Base-by-base conservation (phyloP, 2,113 vertebrate genomes). In the Antechinus stuartii region DNA sequence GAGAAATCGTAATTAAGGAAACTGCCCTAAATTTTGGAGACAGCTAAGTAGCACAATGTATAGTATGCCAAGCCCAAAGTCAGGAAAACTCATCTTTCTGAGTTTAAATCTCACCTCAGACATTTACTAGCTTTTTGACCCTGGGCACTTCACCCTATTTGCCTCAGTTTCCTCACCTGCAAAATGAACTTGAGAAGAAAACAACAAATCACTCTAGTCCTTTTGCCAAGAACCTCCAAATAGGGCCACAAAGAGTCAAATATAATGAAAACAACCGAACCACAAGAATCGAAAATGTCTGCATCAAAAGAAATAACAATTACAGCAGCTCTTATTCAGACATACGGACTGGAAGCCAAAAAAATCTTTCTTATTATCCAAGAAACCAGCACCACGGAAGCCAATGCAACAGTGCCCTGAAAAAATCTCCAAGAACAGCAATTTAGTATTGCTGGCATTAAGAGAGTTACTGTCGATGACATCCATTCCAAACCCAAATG, bases 391-490 rank as follows among this genome's bases (percentile, higher is more conserved):
- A 1, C 23, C 47, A 90, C 46, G 49, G 92, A 92, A 57, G 95
- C 2, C 14, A 91, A 94, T 54, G 91, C 57, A 76, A 30, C 16
- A 55, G 92, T 25, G 10, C 61, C 90, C 2, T 54, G 91, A 96
- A 84, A 92, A 95, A 61, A 97, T 90, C 52, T 97, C 92, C 94
- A 54, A 0, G 3, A 97, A 91, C 92, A 96, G 11, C 94, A 95
- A 35, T 56, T 96, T 57, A 4, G 57, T 95, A 93, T 35, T 93
- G 93, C 30, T 95, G 90, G 26, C 47, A 92, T 93, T 92, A 54
- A 61, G 42, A 94, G 96, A 97, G 91, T 93, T 96, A 97, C 90
- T 96, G 89, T 46, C 76, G 96, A 95, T 97, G 96, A 95, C 91
- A 98, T 95, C 93, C 92, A 92, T 97, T 96, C 91, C 16, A 0